Base-by-base conservation (phyloP, 2,888 invertebrate species). In the Hyppa rectilinea region DNA sequence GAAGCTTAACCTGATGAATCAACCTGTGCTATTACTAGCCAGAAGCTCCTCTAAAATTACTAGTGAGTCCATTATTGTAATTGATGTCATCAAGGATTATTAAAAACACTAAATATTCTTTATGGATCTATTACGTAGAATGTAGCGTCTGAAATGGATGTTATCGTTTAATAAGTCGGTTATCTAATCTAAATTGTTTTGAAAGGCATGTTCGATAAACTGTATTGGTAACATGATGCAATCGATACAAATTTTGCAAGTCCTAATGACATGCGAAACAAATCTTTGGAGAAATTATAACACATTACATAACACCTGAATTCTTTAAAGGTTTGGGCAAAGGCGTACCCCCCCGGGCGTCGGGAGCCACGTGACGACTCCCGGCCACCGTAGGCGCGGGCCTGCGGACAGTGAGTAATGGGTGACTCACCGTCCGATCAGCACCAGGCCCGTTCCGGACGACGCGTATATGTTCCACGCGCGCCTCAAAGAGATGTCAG, bases 101-200 rank as follows among this genome's bases (percentile, higher is more conserved):
- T 26, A 47, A 62, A 56, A 62, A 17, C 17, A 47, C 10, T 34
- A 45, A 34, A 60, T 40, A 47, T 52, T 53, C 20, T 34, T 61
- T 53, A 40, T 52, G 36, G 61, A 34, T 49, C 4, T 49, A n/a
- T 84, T 84, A 43, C 71, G 40, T 58, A 78, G 81, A 81, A 38
- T 53, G 31, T 49, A 52, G 53, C 38, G 38, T 71, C 58, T 67
- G 63, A 65, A 65, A 49, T 66, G 45, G 61, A 65, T 74, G 59
- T 52, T 65, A 75, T 68, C 62, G 69, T 62, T 71, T 71, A 82
- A 76, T 71, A 69, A 74, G 36, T 68, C 53, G 17, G 61, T 65
- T 78, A 78, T 78, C 78, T 78, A 82, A 82, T 72, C 71, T 78
- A 72, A 78, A 84, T 75, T 69, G 66, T 69, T 77, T 83, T 74